A percentile compares a stretch with the other conserved stretches of the same genome.
Conservation (phyloP, 2,113 vertebrate genomes). For the Cepphus grylle region DNA sequence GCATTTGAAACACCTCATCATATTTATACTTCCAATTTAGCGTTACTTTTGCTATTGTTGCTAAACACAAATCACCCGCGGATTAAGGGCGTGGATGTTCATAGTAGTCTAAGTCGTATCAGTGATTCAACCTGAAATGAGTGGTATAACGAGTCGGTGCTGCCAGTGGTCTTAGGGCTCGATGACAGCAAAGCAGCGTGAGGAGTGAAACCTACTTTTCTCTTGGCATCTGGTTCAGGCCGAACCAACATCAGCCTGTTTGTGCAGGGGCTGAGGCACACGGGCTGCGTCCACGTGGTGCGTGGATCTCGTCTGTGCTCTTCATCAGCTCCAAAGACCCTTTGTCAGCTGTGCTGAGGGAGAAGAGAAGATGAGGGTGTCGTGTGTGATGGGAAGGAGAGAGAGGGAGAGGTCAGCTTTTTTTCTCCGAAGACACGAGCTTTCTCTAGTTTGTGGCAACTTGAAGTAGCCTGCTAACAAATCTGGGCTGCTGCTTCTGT, state of each 20-base stretch:
- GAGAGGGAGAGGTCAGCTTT: background rate
- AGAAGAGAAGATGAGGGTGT: background rate
- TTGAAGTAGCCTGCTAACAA: background rate
- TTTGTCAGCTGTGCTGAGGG: background rate
- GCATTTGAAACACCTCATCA: background rate
- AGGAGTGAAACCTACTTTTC: background rate
- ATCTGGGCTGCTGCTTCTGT: background rate
- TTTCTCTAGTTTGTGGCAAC: background rate
- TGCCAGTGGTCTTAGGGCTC: background rate
- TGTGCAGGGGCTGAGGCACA: background rate
- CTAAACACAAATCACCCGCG: background rate
- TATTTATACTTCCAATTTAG: slow-evolving; percentile 2
- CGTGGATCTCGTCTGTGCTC: rapidly evolving
- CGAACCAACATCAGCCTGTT: rapidly evolving
- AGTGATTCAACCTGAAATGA: background rate
- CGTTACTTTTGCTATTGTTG: background rate
- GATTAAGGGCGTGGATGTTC: background rate
- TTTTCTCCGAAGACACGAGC: background rate
- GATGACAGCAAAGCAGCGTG: background rate
- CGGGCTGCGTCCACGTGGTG: rapidly evolving
- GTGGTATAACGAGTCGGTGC: background rate
- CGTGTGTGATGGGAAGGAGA: background rate
- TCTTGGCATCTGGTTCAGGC: background rate
- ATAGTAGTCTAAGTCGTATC: background rate
- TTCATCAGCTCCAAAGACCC: background rate